These are phyloP conservation scores for Campylomormyrus tamandua DNA, from an alignment of 2,113 vertebrate species.

Conservation along the genomic window DNA sequence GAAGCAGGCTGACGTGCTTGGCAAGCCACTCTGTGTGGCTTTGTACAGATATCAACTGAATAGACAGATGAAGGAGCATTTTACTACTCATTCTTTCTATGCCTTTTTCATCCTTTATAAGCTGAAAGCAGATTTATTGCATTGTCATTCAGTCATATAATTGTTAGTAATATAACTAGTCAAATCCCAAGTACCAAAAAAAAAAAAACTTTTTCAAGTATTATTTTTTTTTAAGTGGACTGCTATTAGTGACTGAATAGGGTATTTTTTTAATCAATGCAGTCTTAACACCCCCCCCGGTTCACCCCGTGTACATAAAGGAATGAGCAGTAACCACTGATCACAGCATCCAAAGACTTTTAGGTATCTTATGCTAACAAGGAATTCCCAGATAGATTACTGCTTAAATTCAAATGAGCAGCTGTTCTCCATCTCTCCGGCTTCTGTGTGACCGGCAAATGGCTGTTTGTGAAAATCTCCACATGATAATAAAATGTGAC, in stretches of 20 bases:
- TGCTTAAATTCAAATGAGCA: conserved; percentile 3
- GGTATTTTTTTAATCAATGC: background rate
- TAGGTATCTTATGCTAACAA: background rate
- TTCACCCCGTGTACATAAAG: background rate
- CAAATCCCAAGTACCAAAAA: background rate
- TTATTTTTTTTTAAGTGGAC: background rate
- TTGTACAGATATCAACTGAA: conserved; percentile 75
- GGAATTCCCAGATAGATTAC: conserved; percentile 4
- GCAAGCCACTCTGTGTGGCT: conserved; percentile 59
- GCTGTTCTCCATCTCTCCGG: background rate
- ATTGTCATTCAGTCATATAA: background rate
- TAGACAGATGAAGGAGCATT: conserved; percentile 68
- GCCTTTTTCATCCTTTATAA: background rate
- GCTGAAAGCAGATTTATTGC: background rate
- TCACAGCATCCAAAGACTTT: background rate
- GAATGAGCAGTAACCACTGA: background rate
- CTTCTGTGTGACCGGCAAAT: background rate
- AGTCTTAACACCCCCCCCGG: background rate
- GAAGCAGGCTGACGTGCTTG: conserved; percentile 81
- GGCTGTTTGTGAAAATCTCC: background rate
- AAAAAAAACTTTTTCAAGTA: background rate
- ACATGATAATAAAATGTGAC: background rate
- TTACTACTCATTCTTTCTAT: conserved; percentile 25
- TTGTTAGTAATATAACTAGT: background rate
- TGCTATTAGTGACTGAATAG: background rate